Evolutionary conservation across 2,113 vertebrate species (phyloP), one percentile per base, ranked within the genome.

Genomic region (Nannospalax galili): DNA sequence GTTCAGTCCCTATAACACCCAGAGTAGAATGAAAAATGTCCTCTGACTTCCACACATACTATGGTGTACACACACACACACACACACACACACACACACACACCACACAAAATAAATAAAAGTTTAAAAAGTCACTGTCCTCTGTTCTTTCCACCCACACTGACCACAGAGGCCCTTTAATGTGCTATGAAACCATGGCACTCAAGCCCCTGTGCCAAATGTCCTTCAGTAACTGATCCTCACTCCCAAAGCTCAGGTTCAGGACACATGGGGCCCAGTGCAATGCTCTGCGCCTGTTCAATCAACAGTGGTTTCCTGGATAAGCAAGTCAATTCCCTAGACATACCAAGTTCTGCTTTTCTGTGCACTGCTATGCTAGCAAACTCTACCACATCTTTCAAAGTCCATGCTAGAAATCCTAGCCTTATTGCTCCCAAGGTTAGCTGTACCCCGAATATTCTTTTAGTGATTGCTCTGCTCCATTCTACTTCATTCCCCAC

Each of bases 381-480:
- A 90, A 92, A 77, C 32, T 42, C 74, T 84, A 86, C 70, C 37
- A 7, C 26, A 65, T 70, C 65, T 79, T 88, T 73, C 90, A 91
- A 93, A 94, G 69, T 62, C 62, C 58, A 30, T 64, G 67, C 64
- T 82, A 45, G 91, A 78, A 80, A 8, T 30, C 35, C 42, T 8
- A 1, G 70, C 42, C 40, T 79, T n/a, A 4, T 11, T 37, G 62
- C 42, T 24, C 62, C 58, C 60, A 62, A 24, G 16, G 16, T 69
- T 69, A 78, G 80, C 37, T 67, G 37, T 80, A 32, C 19, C 42
- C 26, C 40, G 65, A 56, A 15, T 12, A 10, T 40, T 69, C 37
- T 40, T 30, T 40, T 16, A 1, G 3, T n/a, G 62, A 12, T 42
- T 73, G 90, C 77, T 30, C 78, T 88, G 67, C 35, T 32, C 60